These are phyloP conservation scores for Drepanosiphum platanoidis DNA, from an alignment of 2,888 invertebrate genomes.

Conservation along the genomic window DNA sequence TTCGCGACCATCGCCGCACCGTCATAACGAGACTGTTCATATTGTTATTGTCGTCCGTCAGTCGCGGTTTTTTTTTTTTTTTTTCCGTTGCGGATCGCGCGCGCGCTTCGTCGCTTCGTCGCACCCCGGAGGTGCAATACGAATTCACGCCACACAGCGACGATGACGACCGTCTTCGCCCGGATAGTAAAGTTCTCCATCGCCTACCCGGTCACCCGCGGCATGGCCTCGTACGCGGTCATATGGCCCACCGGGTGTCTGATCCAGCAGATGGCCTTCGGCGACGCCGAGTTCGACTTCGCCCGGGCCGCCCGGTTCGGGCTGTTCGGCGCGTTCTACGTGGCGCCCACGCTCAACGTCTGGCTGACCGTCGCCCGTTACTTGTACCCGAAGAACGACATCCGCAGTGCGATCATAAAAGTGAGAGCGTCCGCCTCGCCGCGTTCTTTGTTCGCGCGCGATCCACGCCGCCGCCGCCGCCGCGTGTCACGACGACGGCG, in stretches of 20 bases:
- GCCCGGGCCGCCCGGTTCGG: conserved; percentile 65
- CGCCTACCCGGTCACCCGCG: conserved; percentile 71
- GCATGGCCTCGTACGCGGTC: conserved; percentile 72
- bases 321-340: conserved; percentile 65
- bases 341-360: conserved; percentile 65
- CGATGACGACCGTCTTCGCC: conserved; percentile 61
- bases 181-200: conserved; percentile 66
- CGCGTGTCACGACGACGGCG: no score
- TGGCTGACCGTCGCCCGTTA: conserved; percentile 76
- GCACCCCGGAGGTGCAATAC: no score
- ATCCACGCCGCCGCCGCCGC: no score
- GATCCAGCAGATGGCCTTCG: conserved; percentile 69
- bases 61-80: no score
- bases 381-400: conserved; percentile 78
- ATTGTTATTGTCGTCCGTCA: no score
- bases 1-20: no score
- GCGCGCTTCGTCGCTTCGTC: no score
- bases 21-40: no score
- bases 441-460: no score
- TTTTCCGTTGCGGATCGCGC: no score
- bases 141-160: no score
- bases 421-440: no score
- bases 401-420: conserved; percentile 79
- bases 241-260: conserved; percentile 73
- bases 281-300: conserved; percentile 63